Evolutionary conservation across 2,797 vertebrate species (phyloP), one percentile per base, ranked within the genome.

Genomic region (Microctenopoma steveboyesi): DNA sequence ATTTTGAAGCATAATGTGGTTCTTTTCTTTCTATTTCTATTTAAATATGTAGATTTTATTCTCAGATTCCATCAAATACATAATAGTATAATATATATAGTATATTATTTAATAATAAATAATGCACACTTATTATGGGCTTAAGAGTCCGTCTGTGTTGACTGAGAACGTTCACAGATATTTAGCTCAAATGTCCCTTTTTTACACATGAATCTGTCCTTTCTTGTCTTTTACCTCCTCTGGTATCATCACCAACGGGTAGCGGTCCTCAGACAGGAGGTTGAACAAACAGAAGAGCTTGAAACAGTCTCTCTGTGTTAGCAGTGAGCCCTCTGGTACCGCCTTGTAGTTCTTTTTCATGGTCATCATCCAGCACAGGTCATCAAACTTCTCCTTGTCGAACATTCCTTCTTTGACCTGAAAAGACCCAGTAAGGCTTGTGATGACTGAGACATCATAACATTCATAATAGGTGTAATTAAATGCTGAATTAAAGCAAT

Each of bases 271-370:
- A 5, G 95, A 95, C 63, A 95, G 89, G 28, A 94, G 89, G 85
- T 95, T 95, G 74, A 95, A 95, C 30, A 95, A 82, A 70, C 95
- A 95, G 86, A 95, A 95, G 54, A 95, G 94, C 73, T 93, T 95
- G 76, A 95, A 95, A 70, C 91, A 88, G 80, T 94, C 90, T 75
- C 82, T 91, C 61, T 91, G 79, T 0, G 90, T 93, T 47, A 93
- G 87, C 82, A 84, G 56, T 4, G 72, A 65, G 22, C 81, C 85
- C 25, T 81, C 53, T 66, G 72, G 72, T 12, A 48, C 22, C 5
- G 74, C 79, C 33, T 74, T 89, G 63, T 87, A 93, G 83, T 95
- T 95, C 86, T 95, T 95, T 88, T 94, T 94, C 74, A 88, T 91
- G 28, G 94, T 94, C 94, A 95, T 93, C 87, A 90, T 95, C 94